These are phyloP conservation scores for Myotis planiceps DNA, from an alignment of 2,797 vertebrate genomes.

Conservation along the genomic window DNA sequence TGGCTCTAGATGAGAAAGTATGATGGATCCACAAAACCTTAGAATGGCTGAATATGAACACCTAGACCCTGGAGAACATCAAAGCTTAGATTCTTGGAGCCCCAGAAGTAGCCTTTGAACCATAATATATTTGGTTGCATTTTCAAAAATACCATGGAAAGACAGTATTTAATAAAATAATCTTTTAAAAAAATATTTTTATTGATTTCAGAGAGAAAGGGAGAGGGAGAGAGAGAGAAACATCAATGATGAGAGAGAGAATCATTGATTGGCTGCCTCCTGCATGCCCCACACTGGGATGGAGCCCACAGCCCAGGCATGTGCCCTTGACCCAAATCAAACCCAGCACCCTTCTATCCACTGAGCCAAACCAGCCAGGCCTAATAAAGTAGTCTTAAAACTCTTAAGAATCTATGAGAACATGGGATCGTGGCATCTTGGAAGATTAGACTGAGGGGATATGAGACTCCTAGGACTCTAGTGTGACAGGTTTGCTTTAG, in stretches of 20 bases:
- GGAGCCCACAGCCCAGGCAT: no score
- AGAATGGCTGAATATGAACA: background rate
- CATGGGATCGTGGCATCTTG: background rate
- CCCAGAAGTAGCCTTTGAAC: background rate
- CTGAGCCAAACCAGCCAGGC: no score
- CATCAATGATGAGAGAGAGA: no score
- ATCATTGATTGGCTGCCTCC: no score
- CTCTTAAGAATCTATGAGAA: background rate
- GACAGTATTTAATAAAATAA: background rate
- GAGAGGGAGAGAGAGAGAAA: no score
- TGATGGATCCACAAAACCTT: background rate
- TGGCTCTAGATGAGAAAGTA: background rate
- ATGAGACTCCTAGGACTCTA: background rate
- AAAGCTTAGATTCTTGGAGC: background rate
- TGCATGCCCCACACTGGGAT: no score
- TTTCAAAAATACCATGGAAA: constrained; percentile 23
- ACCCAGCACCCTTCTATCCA: no score
- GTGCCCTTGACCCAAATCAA: no score
- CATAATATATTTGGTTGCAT: background rate
- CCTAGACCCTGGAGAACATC: background rate
- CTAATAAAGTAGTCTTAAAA: background rate
- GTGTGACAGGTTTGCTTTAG: background rate
- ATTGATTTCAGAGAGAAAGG: no score
- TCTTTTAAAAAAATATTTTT: no score
- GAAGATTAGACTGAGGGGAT: background rate